Base-by-base conservation (phyloP, 2,113 vertebrate species). In the Chloropsis hardwickii region DNA sequence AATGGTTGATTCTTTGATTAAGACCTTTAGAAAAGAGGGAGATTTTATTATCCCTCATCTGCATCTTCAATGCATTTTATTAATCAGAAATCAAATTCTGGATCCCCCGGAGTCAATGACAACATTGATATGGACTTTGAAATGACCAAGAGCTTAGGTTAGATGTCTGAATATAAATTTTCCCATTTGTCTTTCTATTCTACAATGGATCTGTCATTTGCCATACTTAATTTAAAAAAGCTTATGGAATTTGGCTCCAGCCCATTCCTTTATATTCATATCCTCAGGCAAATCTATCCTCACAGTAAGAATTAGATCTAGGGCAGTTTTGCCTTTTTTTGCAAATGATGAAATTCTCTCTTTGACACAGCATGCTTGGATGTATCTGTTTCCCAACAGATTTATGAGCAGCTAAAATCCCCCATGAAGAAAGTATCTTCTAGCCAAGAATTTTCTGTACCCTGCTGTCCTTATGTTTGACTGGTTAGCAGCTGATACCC, bases 351-450 rank as follows among this genome's bases (percentile, higher is more conserved):
- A 79, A 94, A 92, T 91, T 88, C 65, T 81, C 40, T 86, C 56
- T 93, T 77, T 92, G 93, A 95, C 82, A 86, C 77, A 92, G 77
- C 82, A 92, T 28, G 80, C 45, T 93, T 69, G 69, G 82, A 53
- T 88, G 58, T 88, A 76, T 94, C 94, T 92, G 47, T 80, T 90
- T 95, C 94, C 88, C 88, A 94, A 92, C 90, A 96, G 82, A 95
- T 92, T 96, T 92, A 95, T 72, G 92, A 94, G 69, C 92, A 95
- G 65, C 80, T 95, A 96, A 96, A 95, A 94, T 93, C 93, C 42
- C 90, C 92, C 69, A 76, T 37, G 94, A 93, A 92, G 90, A 92
- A 90, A 72, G 31, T 16, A 33, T 33, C 54, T 92, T 71, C 51
- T 57, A 95, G 92, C 92, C 93, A 96, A 96, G 93, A 94, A 94